Base-by-base conservation (phyloP, 2,113 vertebrate genomes). In the Gymnarchus niloticus region DNA sequence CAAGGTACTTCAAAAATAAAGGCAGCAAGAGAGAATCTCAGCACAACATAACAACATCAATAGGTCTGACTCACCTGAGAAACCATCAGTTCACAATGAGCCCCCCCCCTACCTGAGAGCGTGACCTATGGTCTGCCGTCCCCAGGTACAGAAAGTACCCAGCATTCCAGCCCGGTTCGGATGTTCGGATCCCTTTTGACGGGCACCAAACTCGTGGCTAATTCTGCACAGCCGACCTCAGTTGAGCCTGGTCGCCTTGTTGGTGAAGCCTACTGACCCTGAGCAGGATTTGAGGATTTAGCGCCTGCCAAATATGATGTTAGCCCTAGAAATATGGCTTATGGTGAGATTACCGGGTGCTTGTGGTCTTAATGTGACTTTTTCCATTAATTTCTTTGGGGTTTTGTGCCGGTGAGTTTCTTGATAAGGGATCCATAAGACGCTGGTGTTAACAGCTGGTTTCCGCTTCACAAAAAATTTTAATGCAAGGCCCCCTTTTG, bases 261-360 rank as follows among this genome's bases (percentile, higher is more conserved):
- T 86, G 87, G 54, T 86, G 87, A 88, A 87, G 87, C 88, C 87
- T 83, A 23, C 86, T 91, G 91, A 91, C 91, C 92, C 90, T 91
- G 88, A 91, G 85, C 83, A 85, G 92, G 94, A 95, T 94, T 94
- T 92, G 86, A 76, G 91, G 92, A 94, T 93, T 82, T 94, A 93
- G 86, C 90, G 51, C 56, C 54, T 78, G 84, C 86, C 89, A 87
- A 90, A 90, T 89, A 87, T 87, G 89, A 83, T 85, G 85, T 86
- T 76, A 87, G 86, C 88, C 83, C 77, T 86, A 37, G 44, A 33
- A 73, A 52, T 54, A 84, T 54, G 83, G 12, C 25, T 84, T 33
- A 52, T 52, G 25, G 25, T 12, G 8, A 69, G 25, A 51, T 25
- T 2, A 21, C 21, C 23, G 19, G 23, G 5, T 21, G 6, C 19